A percentile compares a stretch with the other conserved stretches of the same genome.
Conservation (phyloP, 1,140 invertebrate genomes). For the Papilio polyxenes region DNA sequence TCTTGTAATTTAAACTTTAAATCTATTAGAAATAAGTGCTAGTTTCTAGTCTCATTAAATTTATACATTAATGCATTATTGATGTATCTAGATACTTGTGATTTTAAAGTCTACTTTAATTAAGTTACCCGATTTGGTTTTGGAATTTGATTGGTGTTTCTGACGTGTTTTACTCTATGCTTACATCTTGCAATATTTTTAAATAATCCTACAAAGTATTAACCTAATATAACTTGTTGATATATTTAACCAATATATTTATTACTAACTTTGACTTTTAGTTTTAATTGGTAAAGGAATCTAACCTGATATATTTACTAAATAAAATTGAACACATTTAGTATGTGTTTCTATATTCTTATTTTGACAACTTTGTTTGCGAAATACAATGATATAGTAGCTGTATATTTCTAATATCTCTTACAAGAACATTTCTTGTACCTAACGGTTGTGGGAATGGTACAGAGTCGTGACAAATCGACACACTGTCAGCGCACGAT, state of each 20-base stretch:
- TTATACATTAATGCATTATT: neutral
- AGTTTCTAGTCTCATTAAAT: neutral
- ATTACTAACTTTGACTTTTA: no score
- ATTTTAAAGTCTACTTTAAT: slow-evolving; percentile 18
- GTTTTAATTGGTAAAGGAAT: no score
- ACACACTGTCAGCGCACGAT: slow-evolving; percentile 33
- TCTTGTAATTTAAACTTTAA: neutral
- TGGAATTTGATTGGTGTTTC: neutral
- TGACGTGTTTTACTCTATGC: neutral
- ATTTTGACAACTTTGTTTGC: neutral
- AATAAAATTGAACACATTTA: no score
- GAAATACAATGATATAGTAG: neutral
- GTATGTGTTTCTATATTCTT: neutral
- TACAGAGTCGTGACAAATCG: slow-evolving; percentile 42
- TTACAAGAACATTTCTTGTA: slow-evolving; percentile 28
- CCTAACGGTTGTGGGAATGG: slow-evolving; percentile 36
- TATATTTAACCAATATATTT: no score
- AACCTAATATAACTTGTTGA: no score
- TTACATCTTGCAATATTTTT: neutral
- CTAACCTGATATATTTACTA: no score
- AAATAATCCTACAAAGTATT: neutral
- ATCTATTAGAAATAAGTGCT: neutral
- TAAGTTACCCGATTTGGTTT: slow-evolving; percentile 16
- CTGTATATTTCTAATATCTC: slow-evolving; percentile 16
- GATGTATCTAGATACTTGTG: neutral